Conservation (phyloP, 2,113 vertebrate genomes). For the Alligator mississippiensis region DNA sequence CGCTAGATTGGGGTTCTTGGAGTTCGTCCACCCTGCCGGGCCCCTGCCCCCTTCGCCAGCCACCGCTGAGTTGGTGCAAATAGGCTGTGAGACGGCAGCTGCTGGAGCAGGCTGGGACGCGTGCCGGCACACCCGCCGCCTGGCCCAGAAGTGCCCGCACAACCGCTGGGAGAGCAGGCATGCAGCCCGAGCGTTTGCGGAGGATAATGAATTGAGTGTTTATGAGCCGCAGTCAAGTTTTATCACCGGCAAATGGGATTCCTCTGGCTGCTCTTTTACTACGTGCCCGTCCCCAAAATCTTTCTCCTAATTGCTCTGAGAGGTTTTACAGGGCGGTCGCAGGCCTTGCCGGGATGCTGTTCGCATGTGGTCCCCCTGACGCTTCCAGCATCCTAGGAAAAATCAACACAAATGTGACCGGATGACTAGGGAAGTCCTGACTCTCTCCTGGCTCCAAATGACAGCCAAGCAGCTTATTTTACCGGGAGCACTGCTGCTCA, state of each 20-base stretch:
- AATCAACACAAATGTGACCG: not conserved
- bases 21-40: too few species aligned
- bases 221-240: not conserved
- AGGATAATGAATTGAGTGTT: not conserved
- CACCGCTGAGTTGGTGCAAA: too few species aligned
- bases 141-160: too few species aligned
- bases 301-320: not conserved
- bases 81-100: too few species aligned
- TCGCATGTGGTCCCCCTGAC: not conserved
- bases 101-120: too few species aligned
- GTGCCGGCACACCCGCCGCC: too few species aligned
- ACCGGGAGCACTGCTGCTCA: not conserved
- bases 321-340: not conserved
- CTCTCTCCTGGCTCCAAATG: not conserved
- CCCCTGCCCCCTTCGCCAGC: too few species aligned
- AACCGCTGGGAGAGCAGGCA: not conserved
- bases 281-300: fast-evolving
- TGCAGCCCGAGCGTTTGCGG: not conserved
- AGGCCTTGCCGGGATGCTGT: fast-evolving
- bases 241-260: not conserved
- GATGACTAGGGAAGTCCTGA: not conserved
- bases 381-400: not conserved
- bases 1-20: too few species aligned
- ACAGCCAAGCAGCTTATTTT: not conserved
- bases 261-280: not conserved